A percentile compares a stretch with the other conserved stretches of the same genome.
phyloP scores from a whole-genome alignment of 2,888 invertebrate species.

The Schizaphis graminum region DNA sequence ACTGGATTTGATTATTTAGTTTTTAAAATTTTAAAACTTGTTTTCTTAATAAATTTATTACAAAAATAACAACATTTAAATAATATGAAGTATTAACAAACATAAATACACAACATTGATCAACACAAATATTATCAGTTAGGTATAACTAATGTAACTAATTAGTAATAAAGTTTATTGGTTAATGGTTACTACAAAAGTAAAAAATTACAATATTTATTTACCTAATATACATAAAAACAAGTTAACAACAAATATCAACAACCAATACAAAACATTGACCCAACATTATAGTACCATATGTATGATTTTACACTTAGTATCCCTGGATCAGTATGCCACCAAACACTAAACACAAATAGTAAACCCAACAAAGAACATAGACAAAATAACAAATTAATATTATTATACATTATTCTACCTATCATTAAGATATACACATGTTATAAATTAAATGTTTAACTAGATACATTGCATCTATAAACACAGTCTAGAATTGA shows the following conservation, averaged over 20 bases:
- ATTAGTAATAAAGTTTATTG: too few species aligned
- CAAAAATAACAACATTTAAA: not conserved
- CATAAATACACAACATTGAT: not conserved
- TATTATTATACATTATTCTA: not conserved
- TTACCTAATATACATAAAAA: constrained; percentile 17
- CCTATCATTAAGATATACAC: not conserved
- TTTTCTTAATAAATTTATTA: not conserved
- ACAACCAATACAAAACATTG: constrained; percentile 18
- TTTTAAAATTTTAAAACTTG: not conserved
- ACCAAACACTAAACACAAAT: constrained; percentile 24
- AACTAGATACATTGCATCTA: not conserved
- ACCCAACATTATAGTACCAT: not conserved
- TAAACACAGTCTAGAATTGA: not conserved
- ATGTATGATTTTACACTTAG: constrained; percentile 23
- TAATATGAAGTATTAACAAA: not conserved
- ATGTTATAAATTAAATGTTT: not conserved
- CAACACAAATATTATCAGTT: too few species aligned
- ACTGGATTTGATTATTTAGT: not conserved
- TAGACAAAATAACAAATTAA: constrained; percentile 2
- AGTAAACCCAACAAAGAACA: not conserved
- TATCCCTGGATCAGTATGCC: not conserved
- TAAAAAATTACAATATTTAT: constrained; percentile 21
- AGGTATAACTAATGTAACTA: too few species aligned
- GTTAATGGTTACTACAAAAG: constrained; percentile 13
- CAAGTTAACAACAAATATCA: constrained; percentile 14